Evolutionary conservation across 2,113 vertebrate genomes (phyloP).

Genomic region (Plecturocebus donacophilus): DNA sequence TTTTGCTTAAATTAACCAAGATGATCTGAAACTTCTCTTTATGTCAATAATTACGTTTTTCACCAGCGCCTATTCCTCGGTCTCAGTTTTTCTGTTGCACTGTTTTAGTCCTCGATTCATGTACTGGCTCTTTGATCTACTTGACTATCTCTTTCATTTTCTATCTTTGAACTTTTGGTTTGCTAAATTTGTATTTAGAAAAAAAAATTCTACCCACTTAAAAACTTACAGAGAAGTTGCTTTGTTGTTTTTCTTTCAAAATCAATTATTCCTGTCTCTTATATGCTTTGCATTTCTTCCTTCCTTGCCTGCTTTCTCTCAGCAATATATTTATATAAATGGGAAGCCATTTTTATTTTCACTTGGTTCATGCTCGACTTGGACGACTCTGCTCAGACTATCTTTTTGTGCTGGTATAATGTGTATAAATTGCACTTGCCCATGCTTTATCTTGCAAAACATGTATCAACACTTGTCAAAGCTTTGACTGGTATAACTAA

Average conservation of each 20-base stretch:
- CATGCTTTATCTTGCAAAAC: background rate
- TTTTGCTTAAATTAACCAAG: background rate
- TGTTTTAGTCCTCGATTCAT: background rate
- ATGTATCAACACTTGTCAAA: no score
- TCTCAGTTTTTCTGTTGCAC: background rate
- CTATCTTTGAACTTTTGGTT: background rate
- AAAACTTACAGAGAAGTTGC: background rate
- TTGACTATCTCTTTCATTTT: background rate
- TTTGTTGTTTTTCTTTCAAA: background rate
- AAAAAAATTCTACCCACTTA: background rate
- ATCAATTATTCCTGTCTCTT: background rate
- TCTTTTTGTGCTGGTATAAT: background rate
- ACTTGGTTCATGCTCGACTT: background rate
- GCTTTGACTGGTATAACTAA: background rate
- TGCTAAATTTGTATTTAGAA: background rate
- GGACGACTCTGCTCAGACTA: background rate
- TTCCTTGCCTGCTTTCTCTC: no score
- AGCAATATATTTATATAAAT: background rate
- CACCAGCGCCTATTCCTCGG: background rate
- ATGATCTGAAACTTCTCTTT: background rate
- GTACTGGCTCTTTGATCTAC: background rate
- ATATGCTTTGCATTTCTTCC: background rate
- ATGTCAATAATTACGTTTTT: background rate
- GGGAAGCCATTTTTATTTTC: background rate
- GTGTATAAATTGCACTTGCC: background rate